Percentiles rank a stretch among this genome's conserved stretches.
Conservation (phyloP, 2,797 vertebrate genomes). For the Xenentodon cancila region DNA sequence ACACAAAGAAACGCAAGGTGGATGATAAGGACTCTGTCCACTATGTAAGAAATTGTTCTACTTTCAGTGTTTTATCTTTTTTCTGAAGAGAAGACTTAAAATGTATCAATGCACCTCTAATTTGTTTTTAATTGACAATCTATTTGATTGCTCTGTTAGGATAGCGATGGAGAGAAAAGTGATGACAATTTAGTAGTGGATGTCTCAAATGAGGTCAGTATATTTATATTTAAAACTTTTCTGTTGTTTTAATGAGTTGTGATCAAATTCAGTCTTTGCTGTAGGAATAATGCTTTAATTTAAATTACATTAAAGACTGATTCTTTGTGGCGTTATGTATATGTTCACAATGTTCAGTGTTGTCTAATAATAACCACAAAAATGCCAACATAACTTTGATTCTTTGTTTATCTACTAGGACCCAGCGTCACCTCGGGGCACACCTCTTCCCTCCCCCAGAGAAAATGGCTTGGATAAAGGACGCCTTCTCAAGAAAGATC, state of each 20-base stretch:
- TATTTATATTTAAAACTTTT: constrained; percentile 9
- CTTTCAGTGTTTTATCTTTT: constrained; percentile 1
- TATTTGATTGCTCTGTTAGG: constrained; percentile 77
- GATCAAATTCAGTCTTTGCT: no score
- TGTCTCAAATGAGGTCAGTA: constrained; percentile 94
- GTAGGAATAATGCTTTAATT: no score
- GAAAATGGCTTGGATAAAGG: constrained; percentile 95
- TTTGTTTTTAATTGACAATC: constrained; percentile 53
- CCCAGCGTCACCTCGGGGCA: constrained; percentile 90
- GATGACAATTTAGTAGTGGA: constrained; percentile 97
- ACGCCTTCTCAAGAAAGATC: constrained; percentile 91
- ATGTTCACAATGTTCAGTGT: neutral
- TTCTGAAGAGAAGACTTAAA: neutral
- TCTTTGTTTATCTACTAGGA: constrained; percentile 77
- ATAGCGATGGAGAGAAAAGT: constrained; percentile 96
- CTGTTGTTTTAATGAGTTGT: constrained; percentile 5
- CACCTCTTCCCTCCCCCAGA: constrained; percentile 92
- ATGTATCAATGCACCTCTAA: neutral
- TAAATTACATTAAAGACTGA: neutral
- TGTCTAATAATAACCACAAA: constrained; percentile 3
- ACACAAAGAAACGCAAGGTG: constrained; percentile 93
- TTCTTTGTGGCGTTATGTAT: no score
- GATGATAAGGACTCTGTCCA: constrained; percentile 91
- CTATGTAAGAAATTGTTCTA: constrained; percentile 80
- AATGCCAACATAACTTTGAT: constrained; percentile 10